Conservation (phyloP, 1,140 invertebrate genomes). For the Pemphigus obesinymphae region DNA sequence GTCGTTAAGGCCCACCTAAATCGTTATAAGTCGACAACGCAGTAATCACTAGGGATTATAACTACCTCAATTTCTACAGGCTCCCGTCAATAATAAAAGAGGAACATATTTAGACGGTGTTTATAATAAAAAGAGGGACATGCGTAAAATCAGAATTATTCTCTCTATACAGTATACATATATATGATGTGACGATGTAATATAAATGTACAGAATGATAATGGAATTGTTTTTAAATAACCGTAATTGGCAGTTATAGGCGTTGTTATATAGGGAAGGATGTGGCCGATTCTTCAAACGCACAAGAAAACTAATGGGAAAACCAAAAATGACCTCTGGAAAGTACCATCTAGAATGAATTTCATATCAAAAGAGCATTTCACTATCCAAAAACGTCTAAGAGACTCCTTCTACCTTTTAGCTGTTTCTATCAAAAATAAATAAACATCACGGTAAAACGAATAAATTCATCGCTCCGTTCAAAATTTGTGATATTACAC, state of each 20-base stretch:
- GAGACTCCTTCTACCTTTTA: no score
- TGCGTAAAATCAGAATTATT: not conserved
- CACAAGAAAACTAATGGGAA: no score
- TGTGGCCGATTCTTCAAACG: not conserved
- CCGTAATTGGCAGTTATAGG: not conserved
- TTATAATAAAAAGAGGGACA: not conserved
- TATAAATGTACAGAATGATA: not conserved
- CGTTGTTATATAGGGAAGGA: not conserved
- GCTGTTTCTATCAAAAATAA: no score
- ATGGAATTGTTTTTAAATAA: not conserved
- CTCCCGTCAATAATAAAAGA: constrained; percentile 28
- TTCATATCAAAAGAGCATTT: no score
- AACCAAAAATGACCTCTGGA: no score
- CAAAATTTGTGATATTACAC: no score
- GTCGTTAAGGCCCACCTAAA: constrained; percentile 33
- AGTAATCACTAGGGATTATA: constrained; percentile 41
- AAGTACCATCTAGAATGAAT: no score
- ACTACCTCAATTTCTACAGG: constrained; percentile 37
- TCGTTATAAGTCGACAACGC: constrained; percentile 39
- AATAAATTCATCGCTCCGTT: no score
- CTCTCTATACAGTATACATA: no score
- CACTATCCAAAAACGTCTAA: no score
- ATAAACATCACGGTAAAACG: no score
- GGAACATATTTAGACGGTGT: not conserved
- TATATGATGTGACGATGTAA: not conserved